Conservation (phyloP, 2,888 invertebrate species). For the Slavum lentiscoides region DNA sequence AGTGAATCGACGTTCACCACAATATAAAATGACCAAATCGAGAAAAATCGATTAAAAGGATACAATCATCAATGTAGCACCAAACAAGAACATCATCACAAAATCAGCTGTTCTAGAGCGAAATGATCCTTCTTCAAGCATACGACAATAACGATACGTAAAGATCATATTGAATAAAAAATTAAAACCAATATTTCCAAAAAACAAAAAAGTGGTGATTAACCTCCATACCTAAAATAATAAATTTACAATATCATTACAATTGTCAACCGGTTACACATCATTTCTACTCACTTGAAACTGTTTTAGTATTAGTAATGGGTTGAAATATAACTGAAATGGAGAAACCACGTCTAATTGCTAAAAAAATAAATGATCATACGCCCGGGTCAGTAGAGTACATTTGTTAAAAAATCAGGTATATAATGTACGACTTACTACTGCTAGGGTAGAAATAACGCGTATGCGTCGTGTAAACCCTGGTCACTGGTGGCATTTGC, state of each 20-base stretch:
- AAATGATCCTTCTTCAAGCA: conserved; percentile 98
- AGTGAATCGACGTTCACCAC: too few relatives aligned
- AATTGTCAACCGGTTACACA: neutral
- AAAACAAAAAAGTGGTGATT: conserved; percentile 95
- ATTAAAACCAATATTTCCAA: conserved; percentile 97
- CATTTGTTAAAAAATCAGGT: neutral
- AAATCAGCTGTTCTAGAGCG: conserved; percentile 95
- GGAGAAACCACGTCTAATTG: conserved; percentile 96
- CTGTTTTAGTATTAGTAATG: conserved; percentile 85
- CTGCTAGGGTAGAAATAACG: conserved; percentile 93
- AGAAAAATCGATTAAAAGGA: conserved; percentile 65
- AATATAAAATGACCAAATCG: too few relatives aligned
- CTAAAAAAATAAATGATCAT: conserved; percentile 66
- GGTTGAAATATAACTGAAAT: conserved; percentile 98
- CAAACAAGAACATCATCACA: conserved; percentile 98
- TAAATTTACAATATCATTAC: conserved; percentile 1
- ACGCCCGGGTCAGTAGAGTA: neutral
- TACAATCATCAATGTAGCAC: conserved; percentile 87
- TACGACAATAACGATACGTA: conserved; percentile 97
- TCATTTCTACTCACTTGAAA: conserved; percentile 67
- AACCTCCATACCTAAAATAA: conserved; percentile 84
- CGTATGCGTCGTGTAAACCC: conserved; percentile 98
- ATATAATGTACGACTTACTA: conserved; percentile 69
- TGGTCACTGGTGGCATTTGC: conserved; percentile 94
- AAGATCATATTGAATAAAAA: conserved; percentile 99